Percentiles rank a stretch among this genome's conserved stretches.
Evolutionary conservation across 1,140 invertebrate genomes (phyloP).

Genomic region (Sitobion miscanthi): DNA sequence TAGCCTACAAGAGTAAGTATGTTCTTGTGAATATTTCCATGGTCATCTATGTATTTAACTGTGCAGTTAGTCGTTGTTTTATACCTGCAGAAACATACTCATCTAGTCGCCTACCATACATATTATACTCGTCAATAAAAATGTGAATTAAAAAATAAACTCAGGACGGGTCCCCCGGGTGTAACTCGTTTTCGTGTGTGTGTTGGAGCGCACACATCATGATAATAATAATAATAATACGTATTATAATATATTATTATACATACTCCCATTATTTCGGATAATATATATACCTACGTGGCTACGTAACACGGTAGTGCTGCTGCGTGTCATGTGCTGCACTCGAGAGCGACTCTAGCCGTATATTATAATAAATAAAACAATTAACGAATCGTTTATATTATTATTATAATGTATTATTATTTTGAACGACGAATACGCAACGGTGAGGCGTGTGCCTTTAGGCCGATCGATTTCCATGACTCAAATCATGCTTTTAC

Average conservation of each 20-base stretch:
- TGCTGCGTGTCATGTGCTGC: not conserved
- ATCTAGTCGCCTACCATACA: not conserved
- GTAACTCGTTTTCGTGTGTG: not conserved
- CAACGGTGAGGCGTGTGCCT: not conserved
- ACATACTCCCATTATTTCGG: not conserved
- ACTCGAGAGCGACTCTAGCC: not conserved
- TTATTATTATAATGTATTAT: not conserved
- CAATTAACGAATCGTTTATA: conserved; percentile 17
- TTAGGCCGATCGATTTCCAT: not conserved
- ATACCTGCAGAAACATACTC: not conserved
- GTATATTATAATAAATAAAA: conserved; percentile 20
- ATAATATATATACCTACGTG: not conserved
- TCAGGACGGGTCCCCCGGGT: not conserved
- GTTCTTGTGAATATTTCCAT: not conserved
- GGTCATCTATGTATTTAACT: not conserved
- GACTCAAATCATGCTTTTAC: not conserved
- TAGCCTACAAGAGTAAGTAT: not conserved
- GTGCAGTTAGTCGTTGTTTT: not conserved
- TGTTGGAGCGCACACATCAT: not conserved
- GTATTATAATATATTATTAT: not conserved
- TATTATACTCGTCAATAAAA: not conserved
- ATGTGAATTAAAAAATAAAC: not conserved
- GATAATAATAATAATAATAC: not conserved
- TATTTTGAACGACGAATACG: conserved; percentile 1
- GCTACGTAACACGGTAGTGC: conserved; percentile 2